Evolutionary conservation across 2,888 invertebrate genomes (phyloP), one percentile per base, ranked within the genome.

Genomic region (Corbicula japonica): DNA sequence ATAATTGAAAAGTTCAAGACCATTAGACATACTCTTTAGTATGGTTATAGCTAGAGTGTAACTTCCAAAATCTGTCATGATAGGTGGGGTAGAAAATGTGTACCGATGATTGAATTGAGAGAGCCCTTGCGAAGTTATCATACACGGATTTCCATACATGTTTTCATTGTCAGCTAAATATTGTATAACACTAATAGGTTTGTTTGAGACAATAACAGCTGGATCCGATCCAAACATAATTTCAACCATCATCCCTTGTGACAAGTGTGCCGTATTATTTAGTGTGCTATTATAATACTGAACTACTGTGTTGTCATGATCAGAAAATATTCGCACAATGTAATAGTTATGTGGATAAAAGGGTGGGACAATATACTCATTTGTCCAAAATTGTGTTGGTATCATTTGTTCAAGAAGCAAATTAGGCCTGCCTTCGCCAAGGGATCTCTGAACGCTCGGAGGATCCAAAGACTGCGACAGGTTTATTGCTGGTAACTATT

Each of bases 361-460:
- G 10, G 38, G 23, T 2, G 61, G 61, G 3, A 61, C 61, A 23
- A 61, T 35, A 38, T 12, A 61, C 26, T 35, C 28, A 23, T 38
- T 18, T 10, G 23, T 26, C 61, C 61, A 61, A 21, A 34, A 35
- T 5, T 41, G 10, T 15, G 41, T 38, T 18, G 61, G 61, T 41
- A 61, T 21, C 61, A 61, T 15, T 38, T 61, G 61, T 38, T 61
- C 61, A 6, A 54, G 26, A 6, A 54, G 54, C 23, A 26, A 61
- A 26, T 61, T 38, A 15, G 3, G 2, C 23, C 41, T 28, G 26
- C 41, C 38, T 2, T 35, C 3, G 2, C 41, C 41, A 61, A 10
- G 61, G 61, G 10, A 61, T 38, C 41, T 38, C 21, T 15, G 23
- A 26, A 3, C 6, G 1, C 5, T 18, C 5, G 21, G 35, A 23